Evolutionary conservation across 2,888 invertebrate genomes (phyloP).

Genomic region (Apoderus coryli): DNA sequence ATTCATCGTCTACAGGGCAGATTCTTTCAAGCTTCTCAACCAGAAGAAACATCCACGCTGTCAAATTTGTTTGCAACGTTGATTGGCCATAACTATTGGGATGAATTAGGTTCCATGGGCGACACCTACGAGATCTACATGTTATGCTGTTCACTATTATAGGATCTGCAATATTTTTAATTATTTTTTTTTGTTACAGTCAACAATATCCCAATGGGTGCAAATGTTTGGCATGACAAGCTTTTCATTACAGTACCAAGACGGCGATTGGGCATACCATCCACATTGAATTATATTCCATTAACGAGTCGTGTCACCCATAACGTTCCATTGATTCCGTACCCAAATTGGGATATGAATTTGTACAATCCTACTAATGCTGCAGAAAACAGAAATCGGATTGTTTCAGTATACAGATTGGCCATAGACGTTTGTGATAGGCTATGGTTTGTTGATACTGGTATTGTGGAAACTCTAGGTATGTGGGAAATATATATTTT

Average conservation of each 20-base stretch:
- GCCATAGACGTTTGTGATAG: conserved; percentile 55
- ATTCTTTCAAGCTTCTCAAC: no score
- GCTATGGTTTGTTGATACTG: conserved; percentile 69
- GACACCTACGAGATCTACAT: no score
- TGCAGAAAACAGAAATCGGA: conserved; percentile 14
- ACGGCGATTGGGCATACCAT: conserved; percentile 43
- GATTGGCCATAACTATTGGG: no score
- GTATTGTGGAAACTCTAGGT: conserved; percentile 53
- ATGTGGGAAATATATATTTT: conserved; percentile 21
- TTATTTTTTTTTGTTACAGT: conserved; percentile 20
- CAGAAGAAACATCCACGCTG: no score
- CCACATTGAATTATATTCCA: conserved; percentile 34
- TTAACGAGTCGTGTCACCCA: conserved; percentile 24
- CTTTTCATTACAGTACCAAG: conserved; percentile 60
- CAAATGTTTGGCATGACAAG: conserved; percentile 46
- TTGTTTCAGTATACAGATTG: conserved; percentile 59
- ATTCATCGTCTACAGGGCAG: no score
- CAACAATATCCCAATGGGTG: conserved; percentile 55
- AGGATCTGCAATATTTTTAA: no score
- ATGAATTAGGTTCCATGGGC: no score
- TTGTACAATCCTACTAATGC: conserved; percentile 32
- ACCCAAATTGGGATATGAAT: conserved; percentile 44
- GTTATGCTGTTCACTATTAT: no score
- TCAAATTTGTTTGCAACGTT: no score
- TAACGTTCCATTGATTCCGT: conserved; percentile 41